phyloP scores from a whole-genome alignment of 2,113 vertebrate species.

The Panurus biarmicus region DNA sequence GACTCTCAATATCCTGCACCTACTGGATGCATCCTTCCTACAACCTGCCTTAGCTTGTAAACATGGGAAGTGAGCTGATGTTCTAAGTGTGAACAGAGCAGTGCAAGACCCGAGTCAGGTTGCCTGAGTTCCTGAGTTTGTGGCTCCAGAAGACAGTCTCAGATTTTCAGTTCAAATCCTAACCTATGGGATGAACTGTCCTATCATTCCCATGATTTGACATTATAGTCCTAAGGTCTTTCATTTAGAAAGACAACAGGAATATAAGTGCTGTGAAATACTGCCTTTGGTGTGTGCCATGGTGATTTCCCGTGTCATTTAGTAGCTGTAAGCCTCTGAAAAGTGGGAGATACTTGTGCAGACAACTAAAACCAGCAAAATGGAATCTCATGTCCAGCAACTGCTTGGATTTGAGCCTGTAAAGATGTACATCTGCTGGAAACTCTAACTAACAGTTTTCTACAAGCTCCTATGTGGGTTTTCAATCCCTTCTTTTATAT shows the following conservation, averaged over 20 bases:
- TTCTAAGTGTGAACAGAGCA: background rate
- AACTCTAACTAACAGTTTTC: background rate
- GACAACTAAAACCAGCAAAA: background rate
- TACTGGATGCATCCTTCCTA: background rate
- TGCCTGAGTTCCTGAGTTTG: background rate
- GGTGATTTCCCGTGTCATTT: background rate
- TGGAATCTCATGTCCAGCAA: background rate
- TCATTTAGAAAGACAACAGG: background rate
- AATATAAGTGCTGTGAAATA: background rate
- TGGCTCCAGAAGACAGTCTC: background rate
- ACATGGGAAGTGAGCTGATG: background rate
- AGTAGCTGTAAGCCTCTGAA: background rate
- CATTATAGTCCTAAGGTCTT: background rate
- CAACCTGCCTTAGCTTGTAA: background rate
- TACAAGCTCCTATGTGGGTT: background rate
- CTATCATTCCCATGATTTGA: background rate
- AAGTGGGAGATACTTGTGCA: background rate
- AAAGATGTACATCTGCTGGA: background rate
- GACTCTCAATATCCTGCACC: background rate
- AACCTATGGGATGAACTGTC: background rate
- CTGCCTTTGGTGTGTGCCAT: background rate
- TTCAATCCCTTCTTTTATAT: background rate
- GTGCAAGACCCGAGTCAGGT: background rate
- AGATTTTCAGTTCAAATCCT: background rate
- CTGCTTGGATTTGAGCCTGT: background rate